These are phyloP conservation scores for Pomacea canaliculata DNA, from an alignment of 2,888 invertebrate genomes.

Conservation along the genomic window DNA sequence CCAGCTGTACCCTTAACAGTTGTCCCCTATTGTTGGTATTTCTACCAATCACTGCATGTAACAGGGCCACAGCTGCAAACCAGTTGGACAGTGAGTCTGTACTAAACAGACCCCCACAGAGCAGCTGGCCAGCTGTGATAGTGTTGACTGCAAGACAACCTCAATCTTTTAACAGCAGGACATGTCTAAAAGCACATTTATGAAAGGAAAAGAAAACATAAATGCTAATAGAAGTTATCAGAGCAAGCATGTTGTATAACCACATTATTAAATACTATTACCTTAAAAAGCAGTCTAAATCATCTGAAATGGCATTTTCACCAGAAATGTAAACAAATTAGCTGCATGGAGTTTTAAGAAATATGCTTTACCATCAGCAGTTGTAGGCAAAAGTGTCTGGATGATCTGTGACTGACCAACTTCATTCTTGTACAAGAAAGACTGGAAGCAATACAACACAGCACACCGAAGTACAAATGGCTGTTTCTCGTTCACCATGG, in stretches of 20 bases:
- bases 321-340: too few relatives aligned
- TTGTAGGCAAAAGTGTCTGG: conserved; percentile 90
- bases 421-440: conserved; percentile 93
- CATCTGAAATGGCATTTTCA: too few relatives aligned
- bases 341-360: too few relatives aligned
- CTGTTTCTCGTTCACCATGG: conserved; percentile 98
- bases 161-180: neutral
- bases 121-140: conserved; percentile 82
- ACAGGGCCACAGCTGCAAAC: conserved; percentile 92
- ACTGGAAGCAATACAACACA: conserved; percentile 97
- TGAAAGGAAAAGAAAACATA: neutral
- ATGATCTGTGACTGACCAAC: conserved; percentile 88
- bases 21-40: conserved; percentile 85
- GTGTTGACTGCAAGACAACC: conserved; percentile 62
- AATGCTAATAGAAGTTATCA: neutral
- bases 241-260: too few relatives aligned
- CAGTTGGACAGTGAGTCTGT: conserved; percentile 91
- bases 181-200: neutral
- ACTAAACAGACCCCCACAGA: conserved; percentile 93
- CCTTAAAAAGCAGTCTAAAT: too few relatives aligned
- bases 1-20: conserved; percentile 88
- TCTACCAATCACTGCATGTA: conserved; percentile 86
- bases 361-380: conserved; percentile 76
- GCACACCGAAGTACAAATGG: conserved; percentile 90
- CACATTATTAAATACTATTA: too few relatives aligned